phyloP scores from a whole-genome alignment of 2,797 vertebrate species.

The Clamator glandarius region DNA sequence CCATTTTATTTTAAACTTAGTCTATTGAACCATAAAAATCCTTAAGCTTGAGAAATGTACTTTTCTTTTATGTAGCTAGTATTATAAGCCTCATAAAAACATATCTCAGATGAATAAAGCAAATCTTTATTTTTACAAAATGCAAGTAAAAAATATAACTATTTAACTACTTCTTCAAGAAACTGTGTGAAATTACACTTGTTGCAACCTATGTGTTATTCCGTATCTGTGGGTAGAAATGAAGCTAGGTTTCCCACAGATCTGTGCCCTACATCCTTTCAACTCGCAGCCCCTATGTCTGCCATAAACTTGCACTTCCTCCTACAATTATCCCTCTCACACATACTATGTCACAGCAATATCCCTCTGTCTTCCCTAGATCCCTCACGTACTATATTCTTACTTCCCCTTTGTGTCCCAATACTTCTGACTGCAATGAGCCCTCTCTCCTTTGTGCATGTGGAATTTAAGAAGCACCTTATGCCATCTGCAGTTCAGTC shows the following conservation, averaged over 20 bases:
- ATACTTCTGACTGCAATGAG: neutral
- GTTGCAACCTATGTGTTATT: neutral
- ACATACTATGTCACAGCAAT: neutral
- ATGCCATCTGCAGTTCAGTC: accelerated
- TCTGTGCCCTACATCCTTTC: neutral
- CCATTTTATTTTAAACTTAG: slow-evolving; percentile 30
- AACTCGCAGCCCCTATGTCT: neutral
- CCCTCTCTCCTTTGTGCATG: accelerated
- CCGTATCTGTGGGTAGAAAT: neutral
- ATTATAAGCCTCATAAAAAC: neutral
- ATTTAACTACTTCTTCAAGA: neutral
- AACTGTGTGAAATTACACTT: neutral
- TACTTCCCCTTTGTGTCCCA: neutral
- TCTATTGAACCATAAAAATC: neutral
- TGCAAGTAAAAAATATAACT: neutral
- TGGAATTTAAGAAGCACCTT: neutral
- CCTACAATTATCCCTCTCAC: neutral
- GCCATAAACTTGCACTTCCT: neutral
- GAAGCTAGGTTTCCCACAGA: neutral
- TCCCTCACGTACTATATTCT: neutral
- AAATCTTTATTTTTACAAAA: slow-evolving; percentile 37
- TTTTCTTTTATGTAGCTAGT: slow-evolving; percentile 1
- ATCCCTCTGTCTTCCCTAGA: neutral
- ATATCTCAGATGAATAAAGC: neutral
- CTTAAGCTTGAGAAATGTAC: neutral